Evolutionary conservation across 2,113 vertebrate species (phyloP), one percentile per base, ranked within the genome.

Genomic region (Nesoenas mayeri): DNA sequence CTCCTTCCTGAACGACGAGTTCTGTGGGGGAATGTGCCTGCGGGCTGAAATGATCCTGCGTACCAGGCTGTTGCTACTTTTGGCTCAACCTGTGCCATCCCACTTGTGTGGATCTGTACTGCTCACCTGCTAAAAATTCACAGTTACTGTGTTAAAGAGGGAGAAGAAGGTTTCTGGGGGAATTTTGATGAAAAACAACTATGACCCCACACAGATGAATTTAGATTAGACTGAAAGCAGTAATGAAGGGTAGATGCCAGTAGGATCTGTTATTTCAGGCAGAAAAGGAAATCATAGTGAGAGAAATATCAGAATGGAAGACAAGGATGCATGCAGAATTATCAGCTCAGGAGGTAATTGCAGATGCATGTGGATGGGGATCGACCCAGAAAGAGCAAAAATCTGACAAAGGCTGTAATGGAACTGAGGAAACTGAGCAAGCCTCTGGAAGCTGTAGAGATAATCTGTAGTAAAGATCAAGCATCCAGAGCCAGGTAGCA

Each of bases 111-210:
- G 65, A 72, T 93, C 61, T 89, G 81, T 85, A 75, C 87, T 62
- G 83, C 40, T 88, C 31, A 84, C 83, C 95, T 93, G 83, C 95
- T 95, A 80, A 94, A 96, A 96, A 88, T 85, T 92, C 61, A 67
- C 79, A 72, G 85, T 78, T 84, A 44, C 79, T 44, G 4, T 53
- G 57, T 75, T 94, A 77, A 82, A 91, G 86, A 64, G 58, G 69
- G 65, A 92, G 79, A 70, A 74, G 56, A 71, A 88, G 40, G 34
- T 81, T 92, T 86, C 77, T 81, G 64, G 78, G 79, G 48, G 80
- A 84, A 84, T 89, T 86, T n/a, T 94, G 69, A 74, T 85, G 84
- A 85, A 87, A 50, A 95, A 36, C 0, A 7, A 81, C 86, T 95
- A 1, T 96, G 91, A 96, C 94, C 95, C 77, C 44, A 57, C 80